A percentile compares a stretch with the other conserved stretches of the same genome.
Evolutionary conservation across 2,888 invertebrate genomes (phyloP).

Genomic region (Auanema sp.): DNA sequence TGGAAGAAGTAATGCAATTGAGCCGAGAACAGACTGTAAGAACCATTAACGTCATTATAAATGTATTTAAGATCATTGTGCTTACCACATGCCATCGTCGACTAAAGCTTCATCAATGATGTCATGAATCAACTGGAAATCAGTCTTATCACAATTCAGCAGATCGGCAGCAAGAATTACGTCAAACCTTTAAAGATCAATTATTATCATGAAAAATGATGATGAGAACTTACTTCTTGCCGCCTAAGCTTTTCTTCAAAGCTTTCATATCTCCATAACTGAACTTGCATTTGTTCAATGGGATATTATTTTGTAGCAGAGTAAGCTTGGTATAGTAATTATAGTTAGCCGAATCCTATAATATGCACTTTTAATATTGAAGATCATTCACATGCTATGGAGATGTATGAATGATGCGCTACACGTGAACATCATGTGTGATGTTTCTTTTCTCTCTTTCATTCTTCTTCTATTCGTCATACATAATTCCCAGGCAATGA

Average conservation of each 20-base stretch:
- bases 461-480: too few species aligned
- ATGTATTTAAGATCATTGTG: slow-evolving; percentile 16
- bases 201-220: background rate
- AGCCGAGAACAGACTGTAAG: slow-evolving; percentile 51
- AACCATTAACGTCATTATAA: background rate
- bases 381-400: too few species aligned
- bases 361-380: too few species aligned
- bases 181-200: slow-evolving; percentile 36
- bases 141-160: slow-evolving; percentile 41
- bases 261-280: slow-evolving; percentile 40
- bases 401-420: too few species aligned
- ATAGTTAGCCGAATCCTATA: too few species aligned
- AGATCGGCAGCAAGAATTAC: slow-evolving; percentile 58
- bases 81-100: slow-evolving; percentile 56
- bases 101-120: slow-evolving; percentile 46
- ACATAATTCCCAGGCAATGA: too few species aligned
- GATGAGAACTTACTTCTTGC: slow-evolving; percentile 36
- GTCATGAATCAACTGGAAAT: slow-evolving; percentile 51
- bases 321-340: slow-evolving; percentile 46
- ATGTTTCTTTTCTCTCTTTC: too few species aligned
- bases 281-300: slow-evolving; percentile 45
- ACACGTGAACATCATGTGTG: too few species aligned
- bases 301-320: slow-evolving; percentile 51
- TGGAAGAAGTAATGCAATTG: slow-evolving; percentile 48
- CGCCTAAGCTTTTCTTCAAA: slow-evolving; percentile 35